These are phyloP conservation scores for Sebastes melanostomus DNA, from an alignment of 2,797 vertebrate genomes.

Conservation along the genomic window DNA sequence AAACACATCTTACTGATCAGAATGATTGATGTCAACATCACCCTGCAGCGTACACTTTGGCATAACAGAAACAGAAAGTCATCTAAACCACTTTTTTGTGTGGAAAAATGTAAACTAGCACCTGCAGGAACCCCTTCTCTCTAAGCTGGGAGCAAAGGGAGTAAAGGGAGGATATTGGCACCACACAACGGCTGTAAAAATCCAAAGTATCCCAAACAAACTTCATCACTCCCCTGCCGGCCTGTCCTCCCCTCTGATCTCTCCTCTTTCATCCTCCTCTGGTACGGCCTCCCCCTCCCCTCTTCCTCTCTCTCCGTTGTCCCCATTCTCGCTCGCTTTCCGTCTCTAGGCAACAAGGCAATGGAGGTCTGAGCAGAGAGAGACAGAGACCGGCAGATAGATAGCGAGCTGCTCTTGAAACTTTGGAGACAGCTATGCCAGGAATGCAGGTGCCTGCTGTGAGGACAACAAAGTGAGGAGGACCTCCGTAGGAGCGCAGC, in stretches of 20 bases:
- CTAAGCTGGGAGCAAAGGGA: not conserved
- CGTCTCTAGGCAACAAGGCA: constrained; percentile 78
- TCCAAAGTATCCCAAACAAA: constrained; percentile 72
- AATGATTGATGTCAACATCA: not conserved
- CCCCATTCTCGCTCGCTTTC: constrained; percentile 65
- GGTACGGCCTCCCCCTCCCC: constrained; percentile 40
- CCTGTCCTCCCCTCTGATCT: constrained; percentile 67
- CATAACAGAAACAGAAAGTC: not conserved
- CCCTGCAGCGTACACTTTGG: not conserved
- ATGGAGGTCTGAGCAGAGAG: constrained; percentile 58
- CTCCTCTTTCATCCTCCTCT: constrained; percentile 68
- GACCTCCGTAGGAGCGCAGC: constrained; percentile 66
- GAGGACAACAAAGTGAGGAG: constrained; percentile 77
- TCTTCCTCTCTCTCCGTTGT: constrained; percentile 57
- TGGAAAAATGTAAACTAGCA: constrained; percentile 7
- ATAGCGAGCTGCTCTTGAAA: constrained; percentile 67
- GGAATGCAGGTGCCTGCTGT: constrained; percentile 80
- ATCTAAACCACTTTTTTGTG: not conserved
- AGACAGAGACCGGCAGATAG: constrained; percentile 37
- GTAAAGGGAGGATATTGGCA: constrained; percentile 47
- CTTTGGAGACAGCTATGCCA: constrained; percentile 76
- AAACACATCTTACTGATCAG: not conserved
- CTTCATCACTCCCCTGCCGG: constrained; percentile 65
- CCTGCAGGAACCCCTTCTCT: constrained; percentile 2
- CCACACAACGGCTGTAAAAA: constrained; percentile 59